Percentiles rank a stretch among this genome's conserved stretches.
phyloP scores from a whole-genome alignment of 2,888 invertebrate species.

The Lithophane leautieri region DNA sequence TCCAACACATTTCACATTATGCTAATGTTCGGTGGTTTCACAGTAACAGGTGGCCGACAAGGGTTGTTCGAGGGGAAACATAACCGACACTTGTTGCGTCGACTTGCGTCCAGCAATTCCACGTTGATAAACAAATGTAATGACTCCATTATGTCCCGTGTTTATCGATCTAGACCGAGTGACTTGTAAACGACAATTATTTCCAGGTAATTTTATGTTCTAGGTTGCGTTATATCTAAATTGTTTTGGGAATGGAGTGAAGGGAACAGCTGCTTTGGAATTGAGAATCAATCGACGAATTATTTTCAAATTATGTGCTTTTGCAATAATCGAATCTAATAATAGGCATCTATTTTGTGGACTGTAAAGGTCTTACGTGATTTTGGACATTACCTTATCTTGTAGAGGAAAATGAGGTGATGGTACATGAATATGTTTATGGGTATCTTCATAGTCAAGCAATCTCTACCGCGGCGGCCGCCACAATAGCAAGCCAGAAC shows the following conservation, averaged over 20 bases:
- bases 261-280: conserved; percentile 40
- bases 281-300: conserved; percentile 24
- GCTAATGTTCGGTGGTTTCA: conserved; percentile 70
- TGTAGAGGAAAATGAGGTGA: conserved; percentile 35
- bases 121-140: conserved; percentile 67
- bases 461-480: conserved; percentile 67
- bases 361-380: background rate
- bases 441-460: conserved; percentile 62
- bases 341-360: background rate
- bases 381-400: conserved; percentile 19
- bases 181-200: conserved; percentile 34
- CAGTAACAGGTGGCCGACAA: conserved; percentile 81
- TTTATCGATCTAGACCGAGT: conserved; percentile 54
- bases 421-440: conserved; percentile 48
- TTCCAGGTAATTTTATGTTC: conserved; percentile 44
- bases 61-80: conserved; percentile 74
- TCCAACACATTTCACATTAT: conserved; percentile 68
- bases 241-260: conserved; percentile 47
- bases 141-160: conserved; percentile 70
- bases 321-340: conserved; percentile 39
- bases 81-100: conserved; percentile 81
- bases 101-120: conserved; percentile 59
- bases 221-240: conserved; percentile 23
- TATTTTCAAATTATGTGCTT: conserved; percentile 41
- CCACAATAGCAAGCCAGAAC: conserved; percentile 84